A percentile compares a stretch with the other conserved stretches of the same genome.
phyloP scores from a whole-genome alignment of 2,797 vertebrate genomes.

The Cetoscarus ocellatus region DNA sequence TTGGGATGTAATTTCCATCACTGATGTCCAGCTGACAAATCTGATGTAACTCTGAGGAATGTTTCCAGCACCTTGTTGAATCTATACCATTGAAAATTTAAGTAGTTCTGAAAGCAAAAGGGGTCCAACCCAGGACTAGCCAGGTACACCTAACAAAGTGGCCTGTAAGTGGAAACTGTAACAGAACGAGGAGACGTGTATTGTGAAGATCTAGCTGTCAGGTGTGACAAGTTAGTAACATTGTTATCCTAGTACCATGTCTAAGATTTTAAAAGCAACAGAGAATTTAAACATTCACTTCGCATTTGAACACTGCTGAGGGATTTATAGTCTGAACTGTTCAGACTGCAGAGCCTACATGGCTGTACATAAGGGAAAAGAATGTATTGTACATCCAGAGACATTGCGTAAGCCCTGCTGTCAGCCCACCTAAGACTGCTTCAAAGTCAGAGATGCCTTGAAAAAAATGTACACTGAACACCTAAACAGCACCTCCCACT shows the following conservation, averaged over 20 bases:
- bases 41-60: too few relatives aligned
- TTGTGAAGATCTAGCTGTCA: too few relatives aligned
- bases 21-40: too few relatives aligned
- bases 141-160: too few relatives aligned
- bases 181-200: too few relatives aligned
- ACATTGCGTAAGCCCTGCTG: conserved; percentile 26
- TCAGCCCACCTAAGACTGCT: conserved; percentile 28
- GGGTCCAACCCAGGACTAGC: too few relatives aligned
- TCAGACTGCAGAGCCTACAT: conserved; percentile 1
- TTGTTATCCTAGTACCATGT: neutral
- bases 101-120: too few relatives aligned
- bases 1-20: too few relatives aligned
- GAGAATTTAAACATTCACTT: neutral
- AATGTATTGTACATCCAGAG: neutral
- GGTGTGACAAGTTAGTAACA: too few relatives aligned
- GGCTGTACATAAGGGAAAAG: conserved; percentile 1
- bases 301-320: neutral
- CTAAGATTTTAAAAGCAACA: neutral
- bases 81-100: too few relatives aligned
- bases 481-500: conserved; percentile 25
- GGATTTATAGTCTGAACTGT: conserved; percentile 14
- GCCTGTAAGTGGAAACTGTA: too few relatives aligned
- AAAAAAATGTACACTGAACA: conserved; percentile 28
- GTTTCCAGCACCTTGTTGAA: too few relatives aligned
- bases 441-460: conserved; percentile 38